Conservation (phyloP, 2,888 invertebrate genomes). For the Bibio marci region DNA sequence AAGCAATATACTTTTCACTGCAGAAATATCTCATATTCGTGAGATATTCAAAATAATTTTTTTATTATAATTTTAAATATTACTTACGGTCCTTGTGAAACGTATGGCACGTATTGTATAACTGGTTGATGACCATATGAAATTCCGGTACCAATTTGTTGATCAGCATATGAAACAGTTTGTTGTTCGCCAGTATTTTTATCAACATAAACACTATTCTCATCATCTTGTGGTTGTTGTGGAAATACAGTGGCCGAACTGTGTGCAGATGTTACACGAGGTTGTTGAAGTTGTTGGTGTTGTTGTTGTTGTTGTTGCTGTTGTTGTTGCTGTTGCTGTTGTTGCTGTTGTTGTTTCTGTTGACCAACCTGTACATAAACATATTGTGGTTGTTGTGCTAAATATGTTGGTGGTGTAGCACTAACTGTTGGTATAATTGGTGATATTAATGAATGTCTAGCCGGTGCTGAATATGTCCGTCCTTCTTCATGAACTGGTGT, state of each 20-base stretch:
- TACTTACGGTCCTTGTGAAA: slow-evolving; percentile 10
- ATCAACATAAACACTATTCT: too few relatives aligned
- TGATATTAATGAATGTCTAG: slow-evolving; percentile 6
- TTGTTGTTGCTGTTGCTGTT: slow-evolving; percentile 8
- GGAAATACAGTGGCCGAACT: not conserved
- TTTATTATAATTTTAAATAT: not conserved
- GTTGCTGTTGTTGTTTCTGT: slow-evolving; percentile 5
- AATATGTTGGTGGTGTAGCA: slow-evolving; percentile 3
- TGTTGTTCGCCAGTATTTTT: too few relatives aligned
- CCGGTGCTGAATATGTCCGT: slow-evolving; percentile 8
- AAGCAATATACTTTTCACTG: too few relatives aligned
- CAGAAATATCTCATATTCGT: too few relatives aligned
- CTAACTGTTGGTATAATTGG: slow-evolving; percentile 5
- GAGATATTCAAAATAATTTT: too few relatives aligned
- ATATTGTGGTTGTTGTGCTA: slow-evolving; percentile 10
- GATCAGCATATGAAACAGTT: not conserved
- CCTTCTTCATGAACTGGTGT: slow-evolving; percentile 9
- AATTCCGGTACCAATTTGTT: not conserved
- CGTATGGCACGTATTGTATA: slow-evolving; percentile 9
- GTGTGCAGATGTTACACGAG: not conserved
- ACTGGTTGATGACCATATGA: not conserved
- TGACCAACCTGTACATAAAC: slow-evolving; percentile 10
- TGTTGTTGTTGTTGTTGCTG: slow-evolving; percentile 7
- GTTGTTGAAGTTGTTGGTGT: too few relatives aligned
- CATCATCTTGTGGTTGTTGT: not conserved